Percentiles rank a stretch among this genome's conserved stretches.
Evolutionary conservation across 2,888 invertebrate genomes (phyloP).

Genomic region (Loripinus fragilis): DNA sequence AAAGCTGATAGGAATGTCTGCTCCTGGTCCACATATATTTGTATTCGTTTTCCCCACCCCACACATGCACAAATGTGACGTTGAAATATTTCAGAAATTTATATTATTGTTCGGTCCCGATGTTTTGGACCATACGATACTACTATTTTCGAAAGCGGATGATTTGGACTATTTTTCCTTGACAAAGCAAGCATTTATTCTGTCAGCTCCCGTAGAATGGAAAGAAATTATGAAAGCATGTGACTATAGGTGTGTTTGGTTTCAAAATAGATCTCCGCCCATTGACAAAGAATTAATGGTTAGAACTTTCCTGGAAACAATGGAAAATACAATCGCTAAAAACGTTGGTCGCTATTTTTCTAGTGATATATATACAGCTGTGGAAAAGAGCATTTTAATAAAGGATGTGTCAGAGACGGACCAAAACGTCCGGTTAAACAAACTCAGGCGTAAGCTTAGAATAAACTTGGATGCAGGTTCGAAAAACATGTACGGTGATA

Average conservation of each 20-base stretch:
- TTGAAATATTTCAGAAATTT: conserved; percentile 59
- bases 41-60: conserved; percentile 61
- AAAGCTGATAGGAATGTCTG: conserved; percentile 50
- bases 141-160: conserved; percentile 59
- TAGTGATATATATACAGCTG: conserved; percentile 55
- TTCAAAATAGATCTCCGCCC: conserved; percentile 54
- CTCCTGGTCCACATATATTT: conserved; percentile 61
- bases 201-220: conserved; percentile 58
- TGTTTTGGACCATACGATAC: conserved; percentile 50
- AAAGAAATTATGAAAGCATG: conserved; percentile 60
- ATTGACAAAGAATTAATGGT: conserved; percentile 61
- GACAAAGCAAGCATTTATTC: conserved; percentile 59
- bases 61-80: conserved; percentile 62
- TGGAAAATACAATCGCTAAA: conserved; percentile 52
- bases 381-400: conserved; percentile 55
- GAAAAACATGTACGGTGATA: conserved; percentile 49
- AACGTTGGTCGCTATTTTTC: conserved; percentile 56
- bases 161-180: conserved; percentile 61
- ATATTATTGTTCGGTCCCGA: conserved; percentile 53
- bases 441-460: conserved; percentile 46
- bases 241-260: conserved; percentile 58
- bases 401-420: conserved; percentile 45
- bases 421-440: conserved; percentile 46
- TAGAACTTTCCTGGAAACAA: conserved; percentile 58
- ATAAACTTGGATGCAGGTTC: conserved; percentile 58